A percentile compares a stretch with the other conserved stretches of the same genome.
These are phyloP conservation scores for Philereme vetulata DNA, from an alignment of 2,888 invertebrate species.

Conservation along the genomic window DNA sequence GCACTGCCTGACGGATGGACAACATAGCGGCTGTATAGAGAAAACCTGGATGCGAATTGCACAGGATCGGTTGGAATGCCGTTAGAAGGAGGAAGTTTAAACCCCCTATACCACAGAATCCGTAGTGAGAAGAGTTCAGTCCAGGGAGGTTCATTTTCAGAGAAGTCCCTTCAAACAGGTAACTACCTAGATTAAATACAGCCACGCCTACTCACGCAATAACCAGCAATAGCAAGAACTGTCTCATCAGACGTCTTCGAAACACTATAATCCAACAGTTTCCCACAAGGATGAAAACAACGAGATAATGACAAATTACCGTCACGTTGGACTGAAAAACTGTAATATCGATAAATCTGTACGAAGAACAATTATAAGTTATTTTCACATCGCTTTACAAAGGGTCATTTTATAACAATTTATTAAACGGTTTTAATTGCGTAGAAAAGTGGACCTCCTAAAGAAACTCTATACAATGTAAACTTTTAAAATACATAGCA, in stretches of 20 bases:
- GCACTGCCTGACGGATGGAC: no score
- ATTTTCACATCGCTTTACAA: conserved; percentile 24
- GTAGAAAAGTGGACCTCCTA: conserved; percentile 10
- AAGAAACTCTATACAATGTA: neutral
- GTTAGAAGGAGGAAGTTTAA: no score
- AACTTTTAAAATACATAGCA: no score
- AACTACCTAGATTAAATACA: conserved; percentile 7
- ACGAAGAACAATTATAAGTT: conserved; percentile 23
- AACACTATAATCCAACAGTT: conserved; percentile 16
- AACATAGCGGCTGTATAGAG: no score
- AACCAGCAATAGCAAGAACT: conserved; percentile 15
- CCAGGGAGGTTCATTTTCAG: no score
- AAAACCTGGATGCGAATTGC: no score
- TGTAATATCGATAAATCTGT: conserved; percentile 17
- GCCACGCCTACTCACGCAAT: conserved; percentile 17
- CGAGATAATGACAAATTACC: conserved; percentile 13
- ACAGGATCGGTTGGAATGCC: no score
- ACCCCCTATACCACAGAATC: no score
- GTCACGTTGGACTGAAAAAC: conserved; percentile 28
- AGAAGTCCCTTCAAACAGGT: neutral
- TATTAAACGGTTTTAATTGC: conserved; percentile 18
- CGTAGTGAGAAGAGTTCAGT: no score
- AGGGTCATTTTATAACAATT: conserved; percentile 21
- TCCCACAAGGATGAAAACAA: conserved; percentile 27
- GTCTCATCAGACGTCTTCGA: conserved; percentile 1